These are phyloP conservation scores for Lates calcarifer DNA, from an alignment of 2,113 vertebrate genomes.

Conservation along the genomic window DNA sequence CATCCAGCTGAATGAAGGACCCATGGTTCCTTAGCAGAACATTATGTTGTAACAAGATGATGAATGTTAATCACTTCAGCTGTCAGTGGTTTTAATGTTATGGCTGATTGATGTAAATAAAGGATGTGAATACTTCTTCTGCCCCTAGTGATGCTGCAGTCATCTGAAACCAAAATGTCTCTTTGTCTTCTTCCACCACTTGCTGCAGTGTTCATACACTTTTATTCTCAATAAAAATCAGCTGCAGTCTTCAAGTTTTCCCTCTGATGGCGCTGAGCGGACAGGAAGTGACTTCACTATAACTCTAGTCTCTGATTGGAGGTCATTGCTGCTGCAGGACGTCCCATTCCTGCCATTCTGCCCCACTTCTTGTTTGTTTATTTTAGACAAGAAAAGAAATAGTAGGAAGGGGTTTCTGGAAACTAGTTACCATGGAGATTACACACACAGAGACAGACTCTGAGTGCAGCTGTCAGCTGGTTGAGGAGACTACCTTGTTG, in stretches of 20 bases:
- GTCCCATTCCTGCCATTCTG: slow-evolving; percentile 57
- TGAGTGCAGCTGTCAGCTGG: slow-evolving; percentile 63
- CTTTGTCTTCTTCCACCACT: background rate
- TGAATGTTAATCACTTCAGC: too few relatives aligned
- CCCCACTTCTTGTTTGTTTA: slow-evolving; percentile 54
- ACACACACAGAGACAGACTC: background rate
- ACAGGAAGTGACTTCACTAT: slow-evolving; percentile 52
- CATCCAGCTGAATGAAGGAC: too few relatives aligned
- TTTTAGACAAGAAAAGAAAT: slow-evolving; percentile 50
- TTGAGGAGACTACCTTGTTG: slow-evolving; percentile 44
- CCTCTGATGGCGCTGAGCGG: background rate
- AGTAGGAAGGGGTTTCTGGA: background rate
- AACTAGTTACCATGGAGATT: slow-evolving; percentile 32
- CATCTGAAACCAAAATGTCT: background rate
- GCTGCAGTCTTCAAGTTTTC: slow-evolving; percentile 6
- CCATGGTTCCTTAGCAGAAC: too few relatives aligned
- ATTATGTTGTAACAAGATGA: too few relatives aligned
- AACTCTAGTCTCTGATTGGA: slow-evolving; percentile 4
- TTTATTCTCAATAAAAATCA: background rate
- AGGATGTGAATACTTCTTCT: background rate
- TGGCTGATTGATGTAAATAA: too few relatives aligned
- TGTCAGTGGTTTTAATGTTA: too few relatives aligned
- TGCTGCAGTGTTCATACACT: background rate
- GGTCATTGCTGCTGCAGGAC: slow-evolving; percentile 18
- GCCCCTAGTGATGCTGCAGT: background rate